phyloP scores from a whole-genome alignment of 2,113 vertebrate species.

The Salvator merianae region DNA sequence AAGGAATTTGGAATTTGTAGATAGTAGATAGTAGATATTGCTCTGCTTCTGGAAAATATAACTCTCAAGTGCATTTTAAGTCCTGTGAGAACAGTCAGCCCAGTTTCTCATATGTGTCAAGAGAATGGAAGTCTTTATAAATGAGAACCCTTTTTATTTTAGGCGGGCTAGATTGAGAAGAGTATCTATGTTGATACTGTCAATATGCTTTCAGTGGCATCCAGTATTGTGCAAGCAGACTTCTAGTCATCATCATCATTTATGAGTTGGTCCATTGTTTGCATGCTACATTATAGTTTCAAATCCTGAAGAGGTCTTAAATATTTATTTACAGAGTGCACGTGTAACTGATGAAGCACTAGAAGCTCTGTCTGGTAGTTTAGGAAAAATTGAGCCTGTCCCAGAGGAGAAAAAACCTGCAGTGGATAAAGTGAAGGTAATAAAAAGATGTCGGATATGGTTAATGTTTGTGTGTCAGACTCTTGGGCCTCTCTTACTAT shows the following conservation, averaged over 20 bases:
- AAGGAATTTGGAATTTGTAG: neutral
- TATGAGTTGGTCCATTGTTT: neutral
- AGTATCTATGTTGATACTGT: neutral
- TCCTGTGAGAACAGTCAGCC: neutral
- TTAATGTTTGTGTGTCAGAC: neutral
- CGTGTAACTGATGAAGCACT: constrained; percentile 55
- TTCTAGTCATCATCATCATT: neutral
- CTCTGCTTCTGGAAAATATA: neutral
- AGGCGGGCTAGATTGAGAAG: neutral
- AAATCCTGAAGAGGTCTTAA: neutral
- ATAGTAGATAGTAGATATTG: neutral
- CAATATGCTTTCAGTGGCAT: too few species aligned
- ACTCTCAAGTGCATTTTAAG: neutral
- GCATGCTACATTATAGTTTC: neutral
- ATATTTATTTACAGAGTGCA: constrained; percentile 38
- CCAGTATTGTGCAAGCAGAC: too few species aligned
- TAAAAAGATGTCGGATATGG: neutral
- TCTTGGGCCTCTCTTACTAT: neutral
- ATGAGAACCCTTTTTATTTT: neutral
- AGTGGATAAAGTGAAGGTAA: constrained; percentile 78
- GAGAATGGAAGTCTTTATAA: neutral
- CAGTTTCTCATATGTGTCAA: neutral
- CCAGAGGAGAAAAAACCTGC: constrained; percentile 65
- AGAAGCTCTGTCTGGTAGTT: constrained; percentile 71
- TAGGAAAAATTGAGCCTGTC: constrained; percentile 64